A percentile compares a stretch with the other conserved stretches of the same genome.
Conservation (phyloP, 2,888 invertebrate species). For the Dermolepida albohirtum region DNA sequence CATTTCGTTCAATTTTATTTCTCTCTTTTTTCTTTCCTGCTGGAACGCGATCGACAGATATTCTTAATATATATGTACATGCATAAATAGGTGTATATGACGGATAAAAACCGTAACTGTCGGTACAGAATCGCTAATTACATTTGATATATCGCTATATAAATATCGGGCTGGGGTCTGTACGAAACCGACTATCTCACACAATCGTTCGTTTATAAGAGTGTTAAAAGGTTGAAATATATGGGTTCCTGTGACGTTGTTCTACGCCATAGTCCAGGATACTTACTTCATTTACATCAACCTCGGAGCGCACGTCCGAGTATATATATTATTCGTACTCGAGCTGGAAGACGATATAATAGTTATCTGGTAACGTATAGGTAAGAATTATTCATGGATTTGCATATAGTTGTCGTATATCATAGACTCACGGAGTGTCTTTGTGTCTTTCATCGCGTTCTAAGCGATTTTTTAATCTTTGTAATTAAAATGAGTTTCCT, state of each 20-base stretch:
- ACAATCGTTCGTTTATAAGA: slow-evolving; percentile 44
- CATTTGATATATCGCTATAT: slow-evolving; percentile 64
- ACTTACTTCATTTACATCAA: slow-evolving; percentile 49
- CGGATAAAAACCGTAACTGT: slow-evolving; percentile 59
- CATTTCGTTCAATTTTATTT: slow-evolving; percentile 14
- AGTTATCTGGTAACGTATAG: slow-evolving; percentile 62
- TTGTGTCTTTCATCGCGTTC: slow-evolving; percentile 62
- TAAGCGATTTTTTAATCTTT: slow-evolving; percentile 64
- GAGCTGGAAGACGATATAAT: slow-evolving; percentile 55
- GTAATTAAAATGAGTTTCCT: slow-evolving; percentile 65
- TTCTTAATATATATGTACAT: too few relatives aligned
- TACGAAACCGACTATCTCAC: background rate
- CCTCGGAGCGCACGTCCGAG: slow-evolving; percentile 36
- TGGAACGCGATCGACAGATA: too few relatives aligned
- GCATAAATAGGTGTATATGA: too few relatives aligned
- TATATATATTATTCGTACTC: slow-evolving; percentile 26
- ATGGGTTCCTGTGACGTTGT: slow-evolving; percentile 59
- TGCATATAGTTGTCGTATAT: slow-evolving; percentile 60
- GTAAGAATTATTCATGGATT: slow-evolving; percentile 63
- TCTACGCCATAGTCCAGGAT: slow-evolving; percentile 50
- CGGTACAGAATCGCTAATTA: slow-evolving; percentile 63
- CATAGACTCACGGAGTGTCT: slow-evolving; percentile 54
- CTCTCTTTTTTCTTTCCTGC: too few relatives aligned
- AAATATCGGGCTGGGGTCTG: slow-evolving; percentile 56
- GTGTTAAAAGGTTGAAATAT: slow-evolving; percentile 65